Conservation (phyloP, 2,797 vertebrate species). For the Picus viridis region DNA sequence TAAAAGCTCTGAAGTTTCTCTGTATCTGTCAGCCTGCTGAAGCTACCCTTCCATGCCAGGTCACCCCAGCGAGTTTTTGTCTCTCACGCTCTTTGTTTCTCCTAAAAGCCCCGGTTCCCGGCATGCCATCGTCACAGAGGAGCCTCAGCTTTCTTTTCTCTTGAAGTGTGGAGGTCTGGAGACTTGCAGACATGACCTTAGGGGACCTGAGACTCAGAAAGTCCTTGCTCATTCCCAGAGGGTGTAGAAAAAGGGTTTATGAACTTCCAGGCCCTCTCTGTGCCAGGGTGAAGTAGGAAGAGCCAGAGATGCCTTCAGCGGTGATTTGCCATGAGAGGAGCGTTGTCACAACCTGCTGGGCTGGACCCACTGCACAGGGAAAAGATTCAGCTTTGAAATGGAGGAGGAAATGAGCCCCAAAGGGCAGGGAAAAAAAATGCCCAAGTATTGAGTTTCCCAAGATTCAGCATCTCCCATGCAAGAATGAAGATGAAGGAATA, state of each 20-base stretch:
- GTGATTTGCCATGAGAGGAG: neutral
- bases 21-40: neutral
- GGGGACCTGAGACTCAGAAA: neutral
- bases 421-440: neutral
- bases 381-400: neutral
- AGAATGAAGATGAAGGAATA: neutral
- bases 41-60: neutral
- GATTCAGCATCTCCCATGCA: neutral
- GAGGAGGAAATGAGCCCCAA: neutral
- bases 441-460: neutral
- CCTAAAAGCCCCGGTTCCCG: neutral
- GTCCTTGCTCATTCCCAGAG: neutral
- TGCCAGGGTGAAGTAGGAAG: rapidly evolving
- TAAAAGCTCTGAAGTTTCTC: neutral
- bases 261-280: neutral
- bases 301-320: rapidly evolving
- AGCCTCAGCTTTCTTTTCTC: neutral
- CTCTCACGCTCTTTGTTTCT: neutral
- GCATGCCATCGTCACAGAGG: rapidly evolving
- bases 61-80: neutral
- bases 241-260: neutral
- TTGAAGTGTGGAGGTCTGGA: neutral
- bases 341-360: neutral
- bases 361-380: rapidly evolving
- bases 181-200: rapidly evolving